Percentiles rank a stretch among this genome's conserved stretches.
These are phyloP conservation scores for Ciconia boyciana DNA, from an alignment of 2,113 vertebrate genomes.

Conservation along the genomic window DNA sequence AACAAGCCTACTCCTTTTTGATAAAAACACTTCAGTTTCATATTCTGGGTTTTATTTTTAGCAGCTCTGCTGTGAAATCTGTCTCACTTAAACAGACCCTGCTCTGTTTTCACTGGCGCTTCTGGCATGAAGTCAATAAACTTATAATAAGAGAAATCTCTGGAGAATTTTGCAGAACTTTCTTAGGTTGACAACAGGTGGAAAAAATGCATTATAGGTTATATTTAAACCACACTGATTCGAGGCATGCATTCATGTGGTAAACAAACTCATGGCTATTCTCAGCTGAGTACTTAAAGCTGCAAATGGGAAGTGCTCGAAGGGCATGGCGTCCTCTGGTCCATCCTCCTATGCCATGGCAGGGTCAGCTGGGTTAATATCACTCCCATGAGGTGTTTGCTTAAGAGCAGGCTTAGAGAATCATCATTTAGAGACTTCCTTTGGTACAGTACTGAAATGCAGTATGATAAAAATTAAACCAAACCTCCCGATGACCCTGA, in stretches of 20 bases:
- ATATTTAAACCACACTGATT: background rate
- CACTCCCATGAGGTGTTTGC: background rate
- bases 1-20: background rate
- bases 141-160: background rate
- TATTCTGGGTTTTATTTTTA: background rate
- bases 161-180: background rate
- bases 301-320: fast-evolving
- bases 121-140: conserved; percentile 4
- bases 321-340: background rate
- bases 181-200: background rate
- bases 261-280: background rate
- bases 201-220: background rate
- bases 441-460: background rate
- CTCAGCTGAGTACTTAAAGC: background rate
- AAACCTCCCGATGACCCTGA: background rate
- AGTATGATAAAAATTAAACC: background rate
- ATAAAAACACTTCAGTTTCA: background rate
- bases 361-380: background rate
- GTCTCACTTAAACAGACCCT: background rate
- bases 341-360: background rate
- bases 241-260: fast-evolving
- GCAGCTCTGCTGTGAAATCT: background rate
- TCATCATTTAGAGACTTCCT: background rate
- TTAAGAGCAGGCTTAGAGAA: background rate
- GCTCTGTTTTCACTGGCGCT: background rate